Base-by-base conservation (phyloP, 2,888 invertebrate genomes). In the Tetropium fuscum region DNA sequence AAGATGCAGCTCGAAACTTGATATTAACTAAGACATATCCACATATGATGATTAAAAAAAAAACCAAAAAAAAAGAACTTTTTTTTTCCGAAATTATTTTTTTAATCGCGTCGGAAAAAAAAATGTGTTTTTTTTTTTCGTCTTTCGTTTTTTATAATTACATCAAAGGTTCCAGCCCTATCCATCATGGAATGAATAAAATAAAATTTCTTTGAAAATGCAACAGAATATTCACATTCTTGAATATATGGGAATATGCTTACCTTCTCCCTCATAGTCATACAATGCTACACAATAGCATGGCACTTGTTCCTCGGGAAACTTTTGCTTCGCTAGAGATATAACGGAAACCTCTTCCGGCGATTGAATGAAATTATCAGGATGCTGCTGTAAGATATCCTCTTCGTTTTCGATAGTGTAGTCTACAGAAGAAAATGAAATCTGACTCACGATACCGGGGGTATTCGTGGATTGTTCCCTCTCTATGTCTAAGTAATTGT, bases 371-470 rank as follows among this genome's bases (percentile, higher is more conserved):
- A n/a, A n/a, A 45, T 88, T 78, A 54, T 88, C 78, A 54, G 79
- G 79, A n/a, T 77, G 78, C 41, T 76, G 78, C 27, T 83, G 84
- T 45, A 80, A 74, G 66, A 87, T 87, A 45, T 90, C 91, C 71
- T 91, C 91, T 77, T 91, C 92, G 64, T 91, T 92, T 78, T 94
- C 93, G 67, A 95, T 89, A 4, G 94, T 94, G 81, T 96, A 96
- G 83, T 96, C 96, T 64, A 95, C 95, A 5, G 95, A 95, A 32
- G 95, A 95, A 83, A 96, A 95, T 7, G 95, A 95, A 69, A 95
- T 94, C 81, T 95, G 94, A 48, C 92, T 87, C 51, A 89, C 89
- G 63, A 94, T 84, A 58, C 90, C 88, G 1, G 89, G 83, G n/a
- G 80, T 76, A 4, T 78, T 74, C 0, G 85, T 86, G 71, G 87